Conservation (phyloP, 1,140 invertebrate species). For the Drosophila sechellia region DNA sequence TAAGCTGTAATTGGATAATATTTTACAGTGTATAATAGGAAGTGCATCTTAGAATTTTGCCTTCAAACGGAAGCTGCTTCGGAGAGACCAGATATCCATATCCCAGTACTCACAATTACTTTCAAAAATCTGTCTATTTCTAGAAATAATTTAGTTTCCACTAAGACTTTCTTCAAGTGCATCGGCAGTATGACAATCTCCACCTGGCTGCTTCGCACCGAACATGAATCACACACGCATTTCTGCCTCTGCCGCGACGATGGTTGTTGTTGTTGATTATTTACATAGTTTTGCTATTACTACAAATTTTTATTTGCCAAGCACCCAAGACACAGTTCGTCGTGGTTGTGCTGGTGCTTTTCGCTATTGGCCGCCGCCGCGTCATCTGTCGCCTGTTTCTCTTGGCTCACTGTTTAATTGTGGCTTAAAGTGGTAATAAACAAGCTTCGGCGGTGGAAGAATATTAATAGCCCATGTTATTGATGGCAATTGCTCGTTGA, state of each 20-base stretch:
- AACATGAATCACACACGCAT: conserved; percentile 82
- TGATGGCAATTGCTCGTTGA: conserved; percentile 84
- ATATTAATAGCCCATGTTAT: conserved; percentile 84
- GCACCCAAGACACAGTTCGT: conserved; percentile 29
- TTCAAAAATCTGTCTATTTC: no score
- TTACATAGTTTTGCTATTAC: conserved; percentile 83
- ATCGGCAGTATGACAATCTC: conserved; percentile 40
- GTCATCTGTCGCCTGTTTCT: conserved; percentile 57
- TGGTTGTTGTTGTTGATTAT: conserved; percentile 76
- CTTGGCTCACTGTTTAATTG: conserved; percentile 68
- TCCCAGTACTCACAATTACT: no score
- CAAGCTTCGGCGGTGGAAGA: conserved; percentile 71
- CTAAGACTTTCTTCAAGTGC: conserved; percentile 1
- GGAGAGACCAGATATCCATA: no score
- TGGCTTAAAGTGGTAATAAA: conserved; percentile 80
- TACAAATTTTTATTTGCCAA: conserved; percentile 82
- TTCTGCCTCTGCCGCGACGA: conserved; percentile 18
- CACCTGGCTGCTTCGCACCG: conserved; percentile 53
- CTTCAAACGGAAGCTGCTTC: no score
- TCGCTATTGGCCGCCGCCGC: conserved; percentile 39
- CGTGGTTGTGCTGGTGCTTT: conserved; percentile 2
- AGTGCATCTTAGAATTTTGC: no score
- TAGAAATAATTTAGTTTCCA: background rate
- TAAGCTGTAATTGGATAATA: no score
- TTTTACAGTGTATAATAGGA: no score